Percentiles rank a stretch among this genome's conserved stretches.
phyloP scores from a whole-genome alignment of 2,888 invertebrate species.

The Stomorhina lunata region DNA sequence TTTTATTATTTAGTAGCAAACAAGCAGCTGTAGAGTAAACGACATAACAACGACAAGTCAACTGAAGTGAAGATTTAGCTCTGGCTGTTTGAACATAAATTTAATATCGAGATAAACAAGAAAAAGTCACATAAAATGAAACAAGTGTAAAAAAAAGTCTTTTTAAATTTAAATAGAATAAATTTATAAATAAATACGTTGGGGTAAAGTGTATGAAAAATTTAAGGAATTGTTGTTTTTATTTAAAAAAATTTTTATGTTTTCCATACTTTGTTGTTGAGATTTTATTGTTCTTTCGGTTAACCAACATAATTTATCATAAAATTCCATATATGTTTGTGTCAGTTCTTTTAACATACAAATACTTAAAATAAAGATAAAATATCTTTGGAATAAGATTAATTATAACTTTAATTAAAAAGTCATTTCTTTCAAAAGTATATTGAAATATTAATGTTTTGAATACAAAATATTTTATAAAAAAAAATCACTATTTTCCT shows the following conservation, averaged over 20 bases:
- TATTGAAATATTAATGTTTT: neutral
- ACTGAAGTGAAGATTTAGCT: neutral
- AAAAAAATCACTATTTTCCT: neutral
- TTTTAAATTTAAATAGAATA: slow-evolving; percentile 21
- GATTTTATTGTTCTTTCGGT: neutral
- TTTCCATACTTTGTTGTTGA: too few species aligned
- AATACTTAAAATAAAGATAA: neutral
- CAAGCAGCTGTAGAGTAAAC: slow-evolving; percentile 2
- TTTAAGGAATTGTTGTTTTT: neutral
- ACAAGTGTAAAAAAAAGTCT: neutral
- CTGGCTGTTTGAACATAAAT: neutral
- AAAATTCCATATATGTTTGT: slow-evolving; percentile 4
- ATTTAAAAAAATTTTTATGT: neutral
- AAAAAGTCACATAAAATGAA: neutral
- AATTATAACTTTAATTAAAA: neutral
- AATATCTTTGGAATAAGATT: too few species aligned
- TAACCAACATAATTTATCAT: slow-evolving; percentile 3
- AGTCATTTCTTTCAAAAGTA: neutral
- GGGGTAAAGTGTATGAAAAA: neutral
- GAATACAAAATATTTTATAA: neutral
- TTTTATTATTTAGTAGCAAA: neutral
- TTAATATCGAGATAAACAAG: slow-evolving; percentile 30
- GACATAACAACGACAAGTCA: neutral
- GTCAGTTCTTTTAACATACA: neutral
- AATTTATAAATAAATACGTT: slow-evolving; percentile 18